These are phyloP conservation scores for Atta texana DNA, from an alignment of 1,140 invertebrate species.

Conservation along the genomic window DNA sequence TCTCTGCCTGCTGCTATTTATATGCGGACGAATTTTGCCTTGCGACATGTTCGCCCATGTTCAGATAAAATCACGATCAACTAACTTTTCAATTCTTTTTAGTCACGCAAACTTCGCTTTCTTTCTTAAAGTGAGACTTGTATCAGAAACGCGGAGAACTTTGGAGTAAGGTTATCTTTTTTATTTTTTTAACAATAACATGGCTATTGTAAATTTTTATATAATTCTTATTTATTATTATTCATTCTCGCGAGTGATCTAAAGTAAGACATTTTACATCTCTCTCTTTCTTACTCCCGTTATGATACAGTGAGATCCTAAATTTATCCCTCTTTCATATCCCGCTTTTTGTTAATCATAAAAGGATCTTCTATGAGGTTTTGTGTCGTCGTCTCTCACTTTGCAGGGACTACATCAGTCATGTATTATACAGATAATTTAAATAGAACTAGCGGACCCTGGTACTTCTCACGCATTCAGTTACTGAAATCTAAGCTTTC, in stretches of 20 bases:
- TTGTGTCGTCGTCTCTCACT: conserved; percentile 4
- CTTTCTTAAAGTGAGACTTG: neutral
- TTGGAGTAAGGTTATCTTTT: neutral
- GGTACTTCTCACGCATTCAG: conserved; percentile 28
- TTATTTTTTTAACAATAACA: neutral
- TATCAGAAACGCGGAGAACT: neutral
- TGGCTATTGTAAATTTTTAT: conserved; percentile 23
- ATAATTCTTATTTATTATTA: neutral
- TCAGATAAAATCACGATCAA: conserved; percentile 13
- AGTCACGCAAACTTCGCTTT: neutral
- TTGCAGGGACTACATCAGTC: conserved; percentile 16
- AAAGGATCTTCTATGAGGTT: conserved; percentile 25
- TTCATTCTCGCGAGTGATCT: neutral
- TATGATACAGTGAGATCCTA: neutral
- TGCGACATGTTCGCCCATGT: neutral
- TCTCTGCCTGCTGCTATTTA: neutral
- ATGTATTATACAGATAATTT: conserved; percentile 42
- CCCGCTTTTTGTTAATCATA: conserved; percentile 31
- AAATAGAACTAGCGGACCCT: conserved; percentile 45
- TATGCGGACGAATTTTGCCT: conserved; percentile 29
- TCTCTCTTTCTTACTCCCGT: neutral
- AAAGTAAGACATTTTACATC: conserved; percentile 21
- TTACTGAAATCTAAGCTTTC: conserved; percentile 40
- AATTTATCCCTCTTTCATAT: conserved; percentile 24
- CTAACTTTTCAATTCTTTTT: conserved; percentile 31